Base-by-base conservation (phyloP, 2,797 vertebrate genomes). In the Naso thynnoides region DNA sequence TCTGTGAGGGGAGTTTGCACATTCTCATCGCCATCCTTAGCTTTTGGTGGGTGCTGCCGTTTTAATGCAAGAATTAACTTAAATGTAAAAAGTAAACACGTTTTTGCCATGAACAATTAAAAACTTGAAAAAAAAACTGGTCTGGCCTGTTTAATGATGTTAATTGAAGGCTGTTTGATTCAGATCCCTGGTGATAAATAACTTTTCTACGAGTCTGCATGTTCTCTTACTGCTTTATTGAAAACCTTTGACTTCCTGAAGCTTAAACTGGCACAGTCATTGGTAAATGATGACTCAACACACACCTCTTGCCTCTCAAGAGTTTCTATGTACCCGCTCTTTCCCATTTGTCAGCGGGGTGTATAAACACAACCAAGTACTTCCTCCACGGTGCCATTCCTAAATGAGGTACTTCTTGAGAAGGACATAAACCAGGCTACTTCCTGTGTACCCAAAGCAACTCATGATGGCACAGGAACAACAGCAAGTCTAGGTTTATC, bases 301-400 rank as follows among this genome's bases (percentile, higher is more conserved):
- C 29, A n/a, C 10, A 29, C 58, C 79, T 39, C 57, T 55, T 47
- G 29, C 61, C 70, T 50, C 45, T 19, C 23, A 11, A 59, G 33
- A 21, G 23, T 58, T 63, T n/a, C 19, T 41, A 4, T 39, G 53
- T 31, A 68, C 74, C 42, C 53, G 64, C 76, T 69, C 73, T 39
- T 16, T 9, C 38, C 53, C 71, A 76, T 88, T 77, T 26, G 77
- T 89, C 82, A 85, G 36, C 59, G 36, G 70, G 53, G 53, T 81
- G 63, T 86, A 69, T 90, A 90, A 92, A 91, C 85, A 84, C 38
- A 26, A 73, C 70, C 64, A 13, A 69, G 79, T 72, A n/a, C 86
- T 85, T 89, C 87, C 86, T 89, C 76, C 75, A 13, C 9, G 76
- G 39, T 80, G 68, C 61, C 76, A 79, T 86, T 89, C 73, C 73